Evolutionary conservation across 2,113 vertebrate genomes (phyloP), one percentile per base, ranked within the genome.

Genomic region (Elanoides forficatus): DNA sequence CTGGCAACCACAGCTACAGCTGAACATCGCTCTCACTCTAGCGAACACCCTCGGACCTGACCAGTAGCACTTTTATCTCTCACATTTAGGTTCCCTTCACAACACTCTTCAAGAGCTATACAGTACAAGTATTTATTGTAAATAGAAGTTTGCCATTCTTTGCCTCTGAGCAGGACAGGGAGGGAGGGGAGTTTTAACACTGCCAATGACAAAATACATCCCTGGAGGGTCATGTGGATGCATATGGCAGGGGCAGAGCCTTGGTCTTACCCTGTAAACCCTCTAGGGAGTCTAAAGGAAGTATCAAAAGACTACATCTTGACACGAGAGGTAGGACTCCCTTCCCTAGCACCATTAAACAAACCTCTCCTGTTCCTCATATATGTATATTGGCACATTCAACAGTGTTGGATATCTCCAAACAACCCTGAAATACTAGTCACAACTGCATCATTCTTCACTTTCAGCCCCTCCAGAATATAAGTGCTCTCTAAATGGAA

Each of bases 1-100:
- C 67, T 60, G 16, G 70, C 52, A 55, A 10, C 7, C 59, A 40
- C 10, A 6, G 52, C 29, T 67, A 50, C 19, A 47, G 67, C 56
- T 34, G 26, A 86, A 32, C 56, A 21, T 8, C 4, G 8, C 42
- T 92, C 50, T 66, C 15, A 9, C 10, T 68, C 55, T 13, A 81
- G n/a, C 0, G 4, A 56, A 65, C 0, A 3, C 15, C 15, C 53
- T 65, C 3, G 1, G 36, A 62, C 4, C 10, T 4, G 4, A 26
- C 11, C 7, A 9, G 52, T 16, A 85, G 20, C 0, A 1, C n/a
- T 67, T 56, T 19, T 0, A 6, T 8, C 47, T 53, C 7, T 13
- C 66, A 32, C 2, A 0, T 65, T 8, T 80, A 76, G 7, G 20
- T 36, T 86, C 53, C 58, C 71, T n/a, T 75, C 47, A n/a, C 56